Evolutionary conservation across 2,888 invertebrate genomes (phyloP).

Genomic region (Tubiluchus corallicola): DNA sequence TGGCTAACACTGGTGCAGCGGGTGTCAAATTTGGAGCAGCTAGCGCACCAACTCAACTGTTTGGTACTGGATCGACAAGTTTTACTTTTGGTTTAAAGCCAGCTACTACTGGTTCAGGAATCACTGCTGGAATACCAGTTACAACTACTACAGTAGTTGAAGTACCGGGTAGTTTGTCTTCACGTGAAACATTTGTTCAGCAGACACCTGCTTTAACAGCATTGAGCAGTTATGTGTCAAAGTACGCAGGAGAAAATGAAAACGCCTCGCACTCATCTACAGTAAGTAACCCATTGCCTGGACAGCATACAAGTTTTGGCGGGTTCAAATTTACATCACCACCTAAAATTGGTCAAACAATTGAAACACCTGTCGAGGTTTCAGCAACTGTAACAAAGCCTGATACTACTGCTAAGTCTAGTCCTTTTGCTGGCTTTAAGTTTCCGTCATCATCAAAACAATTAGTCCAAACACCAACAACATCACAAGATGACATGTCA

Average conservation of each 20-base stretch:
- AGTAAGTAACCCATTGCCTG: too few species aligned
- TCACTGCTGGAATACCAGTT: too few species aligned
- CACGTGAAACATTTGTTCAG: too few species aligned
- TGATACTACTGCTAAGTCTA: slow-evolving; percentile 22
- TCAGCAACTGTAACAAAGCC: not conserved
- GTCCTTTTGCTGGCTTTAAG: slow-evolving; percentile 39
- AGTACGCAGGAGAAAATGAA: not conserved
- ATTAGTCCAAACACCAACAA: not conserved
- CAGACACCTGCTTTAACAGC: not conserved
- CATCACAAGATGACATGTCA: slow-evolving; percentile 7
- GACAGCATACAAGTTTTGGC: too few species aligned
- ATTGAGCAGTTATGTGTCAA: not conserved
- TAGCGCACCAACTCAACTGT: too few species aligned
- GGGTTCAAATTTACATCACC: not conserved
- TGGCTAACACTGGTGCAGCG: not conserved
- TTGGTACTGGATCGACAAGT: too few species aligned
- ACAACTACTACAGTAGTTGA: too few species aligned
- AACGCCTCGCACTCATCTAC: too few species aligned
- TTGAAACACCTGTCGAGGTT: not conserved
- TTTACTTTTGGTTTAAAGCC: too few species aligned
- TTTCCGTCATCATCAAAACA: slow-evolving; percentile 11
- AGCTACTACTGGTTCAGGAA: not conserved
- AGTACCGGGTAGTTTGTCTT: too few species aligned
- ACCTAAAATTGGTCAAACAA: not conserved
- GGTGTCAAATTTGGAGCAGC: not conserved